Base-by-base conservation (phyloP, 2,888 invertebrate species). In the Vanessa cardui region DNA sequence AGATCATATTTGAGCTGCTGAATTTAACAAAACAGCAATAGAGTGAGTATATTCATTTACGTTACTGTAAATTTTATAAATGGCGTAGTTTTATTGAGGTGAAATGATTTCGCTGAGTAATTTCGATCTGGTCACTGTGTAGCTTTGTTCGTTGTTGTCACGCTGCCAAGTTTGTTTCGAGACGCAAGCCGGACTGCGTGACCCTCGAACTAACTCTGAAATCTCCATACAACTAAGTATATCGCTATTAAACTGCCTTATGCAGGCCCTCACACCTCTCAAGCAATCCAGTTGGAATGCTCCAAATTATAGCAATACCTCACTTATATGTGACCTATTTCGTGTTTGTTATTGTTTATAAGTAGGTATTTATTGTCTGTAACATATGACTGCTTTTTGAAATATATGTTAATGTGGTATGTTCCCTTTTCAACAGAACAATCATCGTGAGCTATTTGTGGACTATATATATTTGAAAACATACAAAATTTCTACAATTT, bases 21-120 rank as follows among this genome's bases (percentile, higher is more conserved):
- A 33, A 47, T 60, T 12, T 62, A 62, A 21, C 59, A 39, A 39
- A 62, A 46, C 59, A 49, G 47, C 58, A 67, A 39, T 47, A 68
- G 60, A 69, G 69, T 68, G 47, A 71, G 61, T 73, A 58, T 44
- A 56, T 50, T 6, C 46, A 31, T 56, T 64, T 65, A 46, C 26
- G 62, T 61, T 61, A 18, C 5, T n/a, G 18, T 56, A 21, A 31
- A 67, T 66, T 52, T 21, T 59, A 56, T 61, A 56, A 39, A 69
- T 64, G 64, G 66, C 66, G 66, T 71, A 65, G 70, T 73, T 73
- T 74, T 73, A 39, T 68, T 69, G 68, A 68, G 65, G 58, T 69
- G 61, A 64, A 46, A 46, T 60, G 58, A 74, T 75, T 68, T 66
- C 77, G 78, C 78, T 79, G 78, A 79, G 78, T 79, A 79, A 79